Evolutionary conservation across 2,888 invertebrate genomes (phyloP).

Genomic region (Ecliptopera silaceata): DNA sequence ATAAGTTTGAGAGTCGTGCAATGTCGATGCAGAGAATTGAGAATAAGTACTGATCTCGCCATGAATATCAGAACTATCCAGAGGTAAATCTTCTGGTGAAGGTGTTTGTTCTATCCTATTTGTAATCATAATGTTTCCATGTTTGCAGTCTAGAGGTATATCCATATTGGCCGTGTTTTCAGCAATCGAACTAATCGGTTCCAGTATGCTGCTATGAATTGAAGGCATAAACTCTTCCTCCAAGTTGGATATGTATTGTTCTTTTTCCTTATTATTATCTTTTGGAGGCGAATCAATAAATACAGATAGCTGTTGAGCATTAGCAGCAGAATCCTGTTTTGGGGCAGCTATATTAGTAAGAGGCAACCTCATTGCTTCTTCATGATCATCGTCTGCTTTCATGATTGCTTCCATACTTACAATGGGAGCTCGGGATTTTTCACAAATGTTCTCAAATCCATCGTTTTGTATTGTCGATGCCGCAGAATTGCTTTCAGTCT

Average conservation of each 20-base stretch:
- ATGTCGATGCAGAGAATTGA: constrained; percentile 74
- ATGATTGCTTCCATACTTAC: constrained; percentile 56
- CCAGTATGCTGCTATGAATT: constrained; percentile 83
- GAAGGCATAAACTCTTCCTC: constrained; percentile 86
- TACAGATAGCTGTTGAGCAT: constrained; percentile 45
- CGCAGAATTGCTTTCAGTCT: constrained; percentile 79
- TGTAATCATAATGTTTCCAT: constrained; percentile 63
- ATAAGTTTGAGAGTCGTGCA: constrained; percentile 82
- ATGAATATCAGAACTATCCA: constrained; percentile 88
- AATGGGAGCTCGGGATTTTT: constrained; percentile 55
- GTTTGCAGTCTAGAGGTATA: constrained; percentile 77
- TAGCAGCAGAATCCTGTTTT: constrained; percentile 35
- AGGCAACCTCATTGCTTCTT: constrained; percentile 43
- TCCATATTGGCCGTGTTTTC: constrained; percentile 82
- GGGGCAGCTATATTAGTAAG: constrained; percentile 34
- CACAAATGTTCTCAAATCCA: constrained; percentile 60
- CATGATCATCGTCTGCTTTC: constrained; percentile 40
- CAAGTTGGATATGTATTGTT: constrained; percentile 58
- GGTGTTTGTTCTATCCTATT: constrained; percentile 90
- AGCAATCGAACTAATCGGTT: constrained; percentile 80
- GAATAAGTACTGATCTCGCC: constrained; percentile 83
- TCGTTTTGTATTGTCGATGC: constrained; percentile 79
- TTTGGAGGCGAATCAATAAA: constrained; percentile 39
- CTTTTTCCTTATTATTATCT: constrained; percentile 44
- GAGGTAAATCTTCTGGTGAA: constrained; percentile 92